Evolutionary conservation across 2,888 invertebrate genomes (phyloP).

Genomic region (Gryllus longicercus): DNA sequence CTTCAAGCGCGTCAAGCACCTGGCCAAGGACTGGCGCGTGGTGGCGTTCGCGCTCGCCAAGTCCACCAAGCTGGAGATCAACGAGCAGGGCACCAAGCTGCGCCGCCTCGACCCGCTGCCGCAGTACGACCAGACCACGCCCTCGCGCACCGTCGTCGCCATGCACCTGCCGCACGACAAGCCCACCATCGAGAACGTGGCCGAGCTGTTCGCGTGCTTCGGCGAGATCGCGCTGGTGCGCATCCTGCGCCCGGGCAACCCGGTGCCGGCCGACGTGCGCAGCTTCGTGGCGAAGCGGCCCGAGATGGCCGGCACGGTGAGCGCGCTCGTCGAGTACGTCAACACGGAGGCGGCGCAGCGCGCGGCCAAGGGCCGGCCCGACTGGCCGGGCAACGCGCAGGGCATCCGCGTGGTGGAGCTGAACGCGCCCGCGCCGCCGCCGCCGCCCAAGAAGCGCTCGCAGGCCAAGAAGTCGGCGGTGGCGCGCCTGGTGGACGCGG

Average conservation of each 20-base stretch:
- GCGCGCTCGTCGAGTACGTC: conserved; percentile 88
- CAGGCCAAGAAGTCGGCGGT: conserved; percentile 59
- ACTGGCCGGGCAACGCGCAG: conserved; percentile 48
- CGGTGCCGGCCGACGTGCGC: conserved; percentile 85
- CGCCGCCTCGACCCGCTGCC: conserved; percentile 81
- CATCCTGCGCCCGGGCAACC: conserved; percentile 82
- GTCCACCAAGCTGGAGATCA: conserved; percentile 77
- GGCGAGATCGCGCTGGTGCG: conserved; percentile 88
- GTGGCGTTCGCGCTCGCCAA: conserved; percentile 84
- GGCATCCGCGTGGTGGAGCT: conserved; percentile 71
- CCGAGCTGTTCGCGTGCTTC: conserved; percentile 80
- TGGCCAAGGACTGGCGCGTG: conserved; percentile 90
- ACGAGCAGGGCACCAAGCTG: conserved; percentile 86
- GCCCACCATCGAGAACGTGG: conserved; percentile 85
- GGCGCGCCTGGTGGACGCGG: conserved; percentile 59
- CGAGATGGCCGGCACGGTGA: conserved; percentile 78
- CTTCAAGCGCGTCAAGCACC: conserved; percentile 89
- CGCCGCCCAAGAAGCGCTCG: conserved; percentile 63
- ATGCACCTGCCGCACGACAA: conserved; percentile 80
- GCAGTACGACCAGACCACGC: conserved; percentile 86
- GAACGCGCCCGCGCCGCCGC: conserved; percentile 47
- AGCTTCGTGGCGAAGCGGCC: conserved; percentile 89
- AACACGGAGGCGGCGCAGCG: conserved; percentile 80
- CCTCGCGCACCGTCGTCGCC: conserved; percentile 86
- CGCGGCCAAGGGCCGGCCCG: conserved; percentile 56